Percentiles rank a stretch among this genome's conserved stretches.
Conservation (phyloP, 1,140 invertebrate species). For the Venturia canescens region DNA sequence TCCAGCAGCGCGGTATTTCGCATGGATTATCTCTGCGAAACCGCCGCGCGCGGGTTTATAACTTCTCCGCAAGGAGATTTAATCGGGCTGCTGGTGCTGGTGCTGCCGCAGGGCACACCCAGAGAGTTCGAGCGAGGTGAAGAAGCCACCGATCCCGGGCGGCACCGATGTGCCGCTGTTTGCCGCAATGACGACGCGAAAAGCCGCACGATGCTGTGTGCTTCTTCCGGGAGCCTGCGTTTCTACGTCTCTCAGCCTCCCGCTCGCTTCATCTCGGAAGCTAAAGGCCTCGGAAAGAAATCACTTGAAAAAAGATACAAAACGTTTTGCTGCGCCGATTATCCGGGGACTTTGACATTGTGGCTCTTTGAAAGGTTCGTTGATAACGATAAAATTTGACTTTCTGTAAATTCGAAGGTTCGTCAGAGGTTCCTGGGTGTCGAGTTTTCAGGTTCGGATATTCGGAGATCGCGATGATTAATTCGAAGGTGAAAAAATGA, state of each 20-base stretch:
- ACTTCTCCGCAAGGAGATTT: conserved; percentile 25
- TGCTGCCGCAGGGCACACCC: conserved; percentile 37
- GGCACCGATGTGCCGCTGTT: conserved; percentile 9
- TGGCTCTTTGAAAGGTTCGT: no score
- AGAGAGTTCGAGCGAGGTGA: conserved; percentile 39
- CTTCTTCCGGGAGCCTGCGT: conserved; percentile 18
- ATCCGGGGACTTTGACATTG: no score
- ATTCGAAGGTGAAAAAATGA: no score
- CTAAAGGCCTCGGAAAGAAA: neutral
- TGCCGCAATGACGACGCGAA: conserved; percentile 8
- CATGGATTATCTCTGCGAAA: neutral
- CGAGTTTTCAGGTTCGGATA: no score
- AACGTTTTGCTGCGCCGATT: no score
- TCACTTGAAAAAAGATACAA: neutral
- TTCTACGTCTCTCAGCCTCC: neutral
- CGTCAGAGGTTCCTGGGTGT: no score
- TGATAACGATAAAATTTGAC: no score
- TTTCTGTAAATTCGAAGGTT: no score
- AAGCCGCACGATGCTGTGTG: neutral
- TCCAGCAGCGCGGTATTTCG: conserved; percentile 8
- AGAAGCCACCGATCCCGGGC: conserved; percentile 8
- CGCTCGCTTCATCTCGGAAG: neutral
- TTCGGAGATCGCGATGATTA: no score
- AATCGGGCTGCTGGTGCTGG: conserved; percentile 34
- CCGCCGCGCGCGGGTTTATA: neutral